A percentile compares a stretch with the other conserved stretches of the same genome.
These are phyloP conservation scores for Caenorhabditis becei DNA, from an alignment of 2,888 invertebrate genomes.

Conservation along the genomic window DNA sequence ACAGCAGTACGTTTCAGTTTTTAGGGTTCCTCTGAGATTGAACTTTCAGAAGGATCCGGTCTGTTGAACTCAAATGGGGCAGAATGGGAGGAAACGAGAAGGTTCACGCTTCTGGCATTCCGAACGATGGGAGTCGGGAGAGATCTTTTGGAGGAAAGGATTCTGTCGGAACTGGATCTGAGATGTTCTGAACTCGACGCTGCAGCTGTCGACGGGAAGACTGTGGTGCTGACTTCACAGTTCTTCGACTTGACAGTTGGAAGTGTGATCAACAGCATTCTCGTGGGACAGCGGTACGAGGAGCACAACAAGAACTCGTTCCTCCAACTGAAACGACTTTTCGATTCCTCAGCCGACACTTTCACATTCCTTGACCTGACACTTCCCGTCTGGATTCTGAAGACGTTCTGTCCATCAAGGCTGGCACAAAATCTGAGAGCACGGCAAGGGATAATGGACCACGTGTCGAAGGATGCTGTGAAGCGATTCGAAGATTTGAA, in stretches of 20 bases:
- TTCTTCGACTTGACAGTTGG: conserved; percentile 56
- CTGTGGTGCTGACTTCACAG: conserved; percentile 24
- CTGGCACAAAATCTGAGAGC: conserved; percentile 6
- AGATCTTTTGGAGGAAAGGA: conserved; percentile 56
- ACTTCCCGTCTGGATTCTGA: conserved; percentile 28
- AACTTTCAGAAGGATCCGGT: conserved; percentile 48
- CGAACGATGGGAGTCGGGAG: conserved; percentile 64
- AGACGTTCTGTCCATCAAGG: conserved; percentile 19
- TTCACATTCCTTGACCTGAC: conserved; percentile 33
- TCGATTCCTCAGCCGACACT: neutral
- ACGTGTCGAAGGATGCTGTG: conserved; percentile 12
- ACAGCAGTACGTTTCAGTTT: no score
- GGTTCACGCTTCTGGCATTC: conserved; percentile 55
- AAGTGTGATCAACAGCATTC: conserved; percentile 45
- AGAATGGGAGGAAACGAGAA: conserved; percentile 50
- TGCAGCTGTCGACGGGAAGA: conserved; percentile 20
- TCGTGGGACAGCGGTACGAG: conserved; percentile 43
- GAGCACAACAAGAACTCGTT: conserved; percentile 27
- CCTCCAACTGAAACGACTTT: conserved; percentile 7
- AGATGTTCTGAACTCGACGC: conserved; percentile 43
- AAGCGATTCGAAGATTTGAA: conserved; percentile 10
- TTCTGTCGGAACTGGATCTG: conserved; percentile 49
- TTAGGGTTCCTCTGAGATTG: no score
- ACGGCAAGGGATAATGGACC: conserved; percentile 6
- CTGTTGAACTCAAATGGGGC: conserved; percentile 43